Conservation (phyloP, 1,140 invertebrate species). For the Cataglyphis hispanica region DNA sequence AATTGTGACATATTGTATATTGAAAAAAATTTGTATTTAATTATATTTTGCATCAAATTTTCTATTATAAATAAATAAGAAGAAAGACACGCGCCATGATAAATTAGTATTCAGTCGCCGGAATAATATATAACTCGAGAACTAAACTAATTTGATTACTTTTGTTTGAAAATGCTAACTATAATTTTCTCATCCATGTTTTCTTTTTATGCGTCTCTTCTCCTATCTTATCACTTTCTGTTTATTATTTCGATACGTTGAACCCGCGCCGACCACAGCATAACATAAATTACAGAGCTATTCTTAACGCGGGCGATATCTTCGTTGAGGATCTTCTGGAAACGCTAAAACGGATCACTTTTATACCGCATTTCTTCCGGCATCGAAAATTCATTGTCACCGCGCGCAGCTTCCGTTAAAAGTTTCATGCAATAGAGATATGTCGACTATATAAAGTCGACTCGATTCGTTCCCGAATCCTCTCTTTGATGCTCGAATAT, state of each 20-base stretch:
- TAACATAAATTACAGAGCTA: conserved; percentile 48
- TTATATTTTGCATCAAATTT: not conserved
- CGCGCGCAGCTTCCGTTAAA: conserved; percentile 38
- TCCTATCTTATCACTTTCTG: conserved; percentile 25
- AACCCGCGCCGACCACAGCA: conserved; percentile 9
- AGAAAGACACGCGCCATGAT: not conserved
- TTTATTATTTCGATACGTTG: conserved; percentile 51
- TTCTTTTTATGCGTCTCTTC: conserved; percentile 32
- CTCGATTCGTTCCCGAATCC: conserved; percentile 51
- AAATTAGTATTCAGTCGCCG: conserved; percentile 24
- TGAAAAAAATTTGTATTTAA: not conserved
- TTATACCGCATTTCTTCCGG: conserved; percentile 19
- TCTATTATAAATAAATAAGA: not conserved
- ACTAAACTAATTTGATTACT: conserved; percentile 39
- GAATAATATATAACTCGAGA: not conserved
- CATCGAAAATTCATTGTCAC: conserved; percentile 57
- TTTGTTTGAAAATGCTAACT: conserved; percentile 2
- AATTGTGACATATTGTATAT: not conserved
- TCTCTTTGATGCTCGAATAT: conserved; percentile 28
- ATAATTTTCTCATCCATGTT: conserved; percentile 16
- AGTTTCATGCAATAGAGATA: conserved; percentile 54
- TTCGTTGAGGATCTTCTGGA: not conserved
- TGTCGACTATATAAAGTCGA: conserved; percentile 55
- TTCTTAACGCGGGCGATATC: conserved; percentile 28
- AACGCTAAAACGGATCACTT: conserved; percentile 42